Conservation (phyloP, 2,113 vertebrate genomes). For the Erpornis zantholeuca region DNA sequence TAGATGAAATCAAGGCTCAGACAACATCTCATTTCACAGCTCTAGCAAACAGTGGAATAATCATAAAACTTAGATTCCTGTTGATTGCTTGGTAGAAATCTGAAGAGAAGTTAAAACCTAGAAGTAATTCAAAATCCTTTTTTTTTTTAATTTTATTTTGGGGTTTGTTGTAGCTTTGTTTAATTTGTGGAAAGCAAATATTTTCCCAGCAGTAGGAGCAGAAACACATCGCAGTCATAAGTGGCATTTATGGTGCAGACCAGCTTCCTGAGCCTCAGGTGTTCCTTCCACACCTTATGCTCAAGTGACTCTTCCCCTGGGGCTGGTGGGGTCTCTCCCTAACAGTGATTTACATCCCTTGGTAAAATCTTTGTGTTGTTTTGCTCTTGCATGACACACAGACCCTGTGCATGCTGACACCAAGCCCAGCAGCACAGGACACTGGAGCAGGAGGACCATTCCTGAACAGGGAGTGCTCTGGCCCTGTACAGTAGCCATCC, state of each 20-base stretch:
- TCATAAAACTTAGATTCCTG: background rate
- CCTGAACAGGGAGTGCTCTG: fast-evolving
- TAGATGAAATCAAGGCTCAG: background rate
- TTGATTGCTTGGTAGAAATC: background rate
- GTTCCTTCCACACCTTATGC: background rate
- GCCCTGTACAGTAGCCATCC: background rate
- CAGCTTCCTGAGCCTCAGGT: background rate
- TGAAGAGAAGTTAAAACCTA: background rate
- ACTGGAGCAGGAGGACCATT: background rate
- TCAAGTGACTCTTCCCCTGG: background rate
- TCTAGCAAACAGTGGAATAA: background rate
- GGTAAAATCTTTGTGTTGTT: background rate
- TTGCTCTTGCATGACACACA: background rate
- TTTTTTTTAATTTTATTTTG: background rate
- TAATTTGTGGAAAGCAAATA: background rate
- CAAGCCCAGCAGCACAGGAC: background rate
- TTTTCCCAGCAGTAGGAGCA: background rate
- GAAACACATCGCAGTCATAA: fast-evolving
- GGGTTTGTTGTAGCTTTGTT: background rate
- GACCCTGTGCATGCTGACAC: background rate
- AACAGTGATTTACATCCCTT: background rate
- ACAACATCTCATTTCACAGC: background rate
- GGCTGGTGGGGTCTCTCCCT: background rate
- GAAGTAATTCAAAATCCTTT: background rate
- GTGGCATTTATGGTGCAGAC: background rate